phyloP scores from a whole-genome alignment of 2,888 invertebrate genomes.

The Metacarcinus magister region DNA sequence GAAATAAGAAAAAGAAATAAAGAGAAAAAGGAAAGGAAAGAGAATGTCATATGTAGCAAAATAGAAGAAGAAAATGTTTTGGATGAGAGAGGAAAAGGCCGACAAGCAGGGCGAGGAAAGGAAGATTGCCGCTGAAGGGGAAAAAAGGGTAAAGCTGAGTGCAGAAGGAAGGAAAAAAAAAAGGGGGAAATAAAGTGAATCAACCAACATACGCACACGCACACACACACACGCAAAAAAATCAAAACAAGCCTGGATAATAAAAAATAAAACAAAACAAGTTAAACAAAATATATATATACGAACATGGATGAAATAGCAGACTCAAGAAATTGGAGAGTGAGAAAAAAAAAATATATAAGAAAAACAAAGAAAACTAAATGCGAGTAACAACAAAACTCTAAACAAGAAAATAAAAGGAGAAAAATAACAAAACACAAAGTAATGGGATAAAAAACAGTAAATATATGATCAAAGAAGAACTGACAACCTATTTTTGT shows the following conservation, averaged over 20 bases:
- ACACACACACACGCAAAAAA: no score
- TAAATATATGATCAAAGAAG: neutral
- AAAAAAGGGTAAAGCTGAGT: neutral
- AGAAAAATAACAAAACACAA: neutral
- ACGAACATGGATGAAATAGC: no score
- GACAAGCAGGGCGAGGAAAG: neutral
- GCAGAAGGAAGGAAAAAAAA: neutral
- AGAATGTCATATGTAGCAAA: neutral
- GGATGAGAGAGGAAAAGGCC: neutral
- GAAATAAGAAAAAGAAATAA: neutral
- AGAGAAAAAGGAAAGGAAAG: neutral
- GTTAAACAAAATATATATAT: neutral
- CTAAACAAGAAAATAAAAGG: neutral
- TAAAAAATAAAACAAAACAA: neutral
- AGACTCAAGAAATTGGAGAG: no score
- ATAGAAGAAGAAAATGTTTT: neutral
- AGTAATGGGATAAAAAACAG: neutral
- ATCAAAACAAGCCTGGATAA: no score
- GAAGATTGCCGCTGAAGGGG: neutral
- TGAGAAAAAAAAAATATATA: neutral
- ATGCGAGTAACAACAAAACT: neutral
- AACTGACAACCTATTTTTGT: no score
- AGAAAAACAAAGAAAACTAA: neutral
- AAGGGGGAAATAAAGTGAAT: neutral
- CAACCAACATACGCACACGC: neutral